Conservation (phyloP, 1,140 invertebrate genomes). For the Agrypnia vestita region DNA sequence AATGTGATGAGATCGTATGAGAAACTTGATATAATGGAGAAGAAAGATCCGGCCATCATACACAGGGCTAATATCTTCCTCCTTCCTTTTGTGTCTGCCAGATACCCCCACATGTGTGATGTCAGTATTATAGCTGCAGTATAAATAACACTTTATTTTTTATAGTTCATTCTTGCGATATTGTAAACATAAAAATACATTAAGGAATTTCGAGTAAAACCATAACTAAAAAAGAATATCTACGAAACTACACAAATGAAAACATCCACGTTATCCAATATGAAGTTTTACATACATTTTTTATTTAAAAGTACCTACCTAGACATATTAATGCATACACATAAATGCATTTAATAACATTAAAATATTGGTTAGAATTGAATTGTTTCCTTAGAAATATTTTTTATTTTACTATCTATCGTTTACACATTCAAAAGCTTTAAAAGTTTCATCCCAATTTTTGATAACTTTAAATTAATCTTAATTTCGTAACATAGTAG, state of each 20-base stretch:
- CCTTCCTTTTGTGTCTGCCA: slow-evolving; percentile 46
- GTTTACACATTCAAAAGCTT: too few species aligned
- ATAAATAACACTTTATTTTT: not conserved
- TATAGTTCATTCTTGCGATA: not conserved
- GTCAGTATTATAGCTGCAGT: slow-evolving; percentile 42
- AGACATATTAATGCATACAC: too few species aligned
- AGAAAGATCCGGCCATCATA: slow-evolving; percentile 40
- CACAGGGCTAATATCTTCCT: slow-evolving; percentile 44
- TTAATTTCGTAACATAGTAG: too few species aligned
- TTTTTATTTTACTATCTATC: too few species aligned
- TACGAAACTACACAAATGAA: not conserved
- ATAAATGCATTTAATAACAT: too few species aligned
- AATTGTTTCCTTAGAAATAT: too few species aligned
- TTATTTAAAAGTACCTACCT: too few species aligned
- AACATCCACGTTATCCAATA: too few species aligned
- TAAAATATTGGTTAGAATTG: too few species aligned
- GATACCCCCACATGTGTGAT: slow-evolving; percentile 50
- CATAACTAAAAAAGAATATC: not conserved
- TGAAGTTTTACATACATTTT: too few species aligned
- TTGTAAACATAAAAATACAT: not conserved
- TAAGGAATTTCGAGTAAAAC: not conserved
- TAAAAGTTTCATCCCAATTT: too few species aligned
- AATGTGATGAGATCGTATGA: slow-evolving; percentile 39
- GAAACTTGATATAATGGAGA: slow-evolving; percentile 44
- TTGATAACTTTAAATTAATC: too few species aligned